Evolutionary conservation across 64 coral and sea anemone genomes (phyloP).

Genomic region (Montipora sp.): DNA sequence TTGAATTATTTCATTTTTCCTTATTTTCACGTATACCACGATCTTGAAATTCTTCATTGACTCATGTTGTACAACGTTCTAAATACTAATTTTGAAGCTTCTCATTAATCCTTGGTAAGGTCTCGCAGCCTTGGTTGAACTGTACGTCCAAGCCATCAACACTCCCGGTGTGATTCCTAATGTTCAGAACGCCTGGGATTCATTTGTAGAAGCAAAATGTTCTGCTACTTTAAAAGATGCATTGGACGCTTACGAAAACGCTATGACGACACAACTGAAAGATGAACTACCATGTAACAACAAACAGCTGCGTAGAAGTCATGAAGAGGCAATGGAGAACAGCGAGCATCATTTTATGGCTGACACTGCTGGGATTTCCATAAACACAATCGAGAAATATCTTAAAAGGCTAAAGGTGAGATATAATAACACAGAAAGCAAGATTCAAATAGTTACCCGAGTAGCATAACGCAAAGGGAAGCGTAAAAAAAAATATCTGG

Average conservation of each 20-base stretch:
- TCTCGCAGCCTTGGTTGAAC: slow-evolving; percentile 52
- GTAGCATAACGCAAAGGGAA: no score
- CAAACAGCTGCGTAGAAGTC: slow-evolving; percentile 42
- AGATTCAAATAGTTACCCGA: not conserved
- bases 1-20: no score
- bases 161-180: slow-evolving; percentile 74
- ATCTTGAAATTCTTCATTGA: no score
- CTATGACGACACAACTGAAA: slow-evolving; percentile 56
- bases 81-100: no score
- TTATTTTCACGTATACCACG: no score
- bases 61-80: no score
- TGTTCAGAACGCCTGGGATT: slow-evolving; percentile 71
- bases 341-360: slow-evolving; percentile 44
- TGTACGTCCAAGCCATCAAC: slow-evolving; percentile 70
- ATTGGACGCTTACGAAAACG: slow-evolving; percentile 28
- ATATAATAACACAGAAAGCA: not conserved
- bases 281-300: slow-evolving; percentile 51
- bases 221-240: slow-evolving; percentile 46
- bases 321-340: slow-evolving; percentile 30
- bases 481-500: not conserved
- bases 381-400: slow-evolving; percentile 56
- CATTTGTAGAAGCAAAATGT: slow-evolving; percentile 68
- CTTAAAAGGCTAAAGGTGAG: slow-evolving; percentile 63
- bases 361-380: slow-evolving; percentile 60
- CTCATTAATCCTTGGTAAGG: slow-evolving; percentile 9